phyloP scores from a whole-genome alignment of 2,113 vertebrate species.

The Donacobius atricapilla region DNA sequence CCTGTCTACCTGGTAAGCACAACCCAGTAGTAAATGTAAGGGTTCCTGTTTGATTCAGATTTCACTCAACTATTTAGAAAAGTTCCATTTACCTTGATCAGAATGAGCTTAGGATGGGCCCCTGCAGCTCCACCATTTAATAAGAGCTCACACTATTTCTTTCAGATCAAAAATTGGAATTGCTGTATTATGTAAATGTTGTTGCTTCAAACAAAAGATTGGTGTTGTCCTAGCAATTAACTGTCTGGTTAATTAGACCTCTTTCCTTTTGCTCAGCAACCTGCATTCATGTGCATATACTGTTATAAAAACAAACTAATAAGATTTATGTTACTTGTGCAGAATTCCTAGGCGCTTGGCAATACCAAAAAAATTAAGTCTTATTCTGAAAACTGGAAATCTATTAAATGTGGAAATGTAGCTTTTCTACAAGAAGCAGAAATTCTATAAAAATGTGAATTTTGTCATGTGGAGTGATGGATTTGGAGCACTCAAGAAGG shows the following conservation, averaged over 20 bases:
- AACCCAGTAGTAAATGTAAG: neutral
- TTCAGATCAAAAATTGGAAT: conserved; percentile 21
- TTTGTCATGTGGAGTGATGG: conserved; percentile 37
- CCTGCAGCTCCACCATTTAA: neutral
- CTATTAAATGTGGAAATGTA: conserved; percentile 46
- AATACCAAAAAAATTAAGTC: neutral
- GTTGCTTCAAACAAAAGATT: conserved; percentile 32
- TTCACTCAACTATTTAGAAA: neutral
- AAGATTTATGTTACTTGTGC: neutral
- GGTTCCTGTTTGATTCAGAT: neutral
- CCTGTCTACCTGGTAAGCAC: neutral
- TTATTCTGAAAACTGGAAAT: neutral
- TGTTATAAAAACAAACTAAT: conserved; percentile 25
- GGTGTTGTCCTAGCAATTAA: conserved; percentile 53
- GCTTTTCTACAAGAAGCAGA: neutral
- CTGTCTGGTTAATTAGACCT: conserved; percentile 51
- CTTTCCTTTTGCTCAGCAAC: conserved; percentile 51
- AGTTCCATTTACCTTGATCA: neutral
- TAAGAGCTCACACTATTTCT: neutral
- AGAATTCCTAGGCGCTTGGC: neutral
- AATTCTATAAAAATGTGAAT: conserved; percentile 48
- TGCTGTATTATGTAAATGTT: conserved; percentile 46
- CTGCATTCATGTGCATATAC: conserved; percentile 6
- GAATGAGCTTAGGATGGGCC: neutral
- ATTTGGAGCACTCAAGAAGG: conserved; percentile 58